Conservation (phyloP, 2,113 vertebrate genomes). For the Trochalopteron elliotii region DNA sequence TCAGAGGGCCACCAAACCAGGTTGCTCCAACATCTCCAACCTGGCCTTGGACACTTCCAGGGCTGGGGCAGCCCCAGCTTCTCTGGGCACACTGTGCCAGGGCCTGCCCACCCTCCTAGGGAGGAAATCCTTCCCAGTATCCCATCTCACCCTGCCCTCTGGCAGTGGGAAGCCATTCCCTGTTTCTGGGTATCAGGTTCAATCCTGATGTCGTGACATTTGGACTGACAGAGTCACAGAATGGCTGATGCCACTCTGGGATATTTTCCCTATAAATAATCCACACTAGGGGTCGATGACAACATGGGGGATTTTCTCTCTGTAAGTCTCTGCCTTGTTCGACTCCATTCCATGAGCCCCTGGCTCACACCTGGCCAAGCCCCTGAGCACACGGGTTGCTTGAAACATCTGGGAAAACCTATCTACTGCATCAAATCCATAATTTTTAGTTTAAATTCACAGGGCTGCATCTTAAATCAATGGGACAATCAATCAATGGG, state of each 20-base stretch:
- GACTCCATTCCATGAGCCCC: background rate
- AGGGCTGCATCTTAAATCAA: background rate
- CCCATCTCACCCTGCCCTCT: background rate
- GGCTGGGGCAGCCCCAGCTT: background rate
- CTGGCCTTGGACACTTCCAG: background rate
- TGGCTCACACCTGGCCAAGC: background rate
- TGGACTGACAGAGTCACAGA: background rate
- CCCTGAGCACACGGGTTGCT: background rate
- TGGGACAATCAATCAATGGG: background rate
- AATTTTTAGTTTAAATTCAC: background rate
- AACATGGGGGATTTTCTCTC: background rate
- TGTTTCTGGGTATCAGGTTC: background rate
- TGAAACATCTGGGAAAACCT: background rate
- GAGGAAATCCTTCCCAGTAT: background rate
- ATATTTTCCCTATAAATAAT: background rate
- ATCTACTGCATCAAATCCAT: background rate
- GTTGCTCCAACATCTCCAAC: background rate
- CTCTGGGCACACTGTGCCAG: background rate
- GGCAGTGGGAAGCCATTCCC: background rate
- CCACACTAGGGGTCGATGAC: accelerated
- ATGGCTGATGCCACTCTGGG: background rate
- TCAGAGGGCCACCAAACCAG: background rate
- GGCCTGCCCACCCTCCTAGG: background rate
- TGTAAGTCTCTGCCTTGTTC: background rate
- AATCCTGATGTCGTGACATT: background rate